These are phyloP conservation scores for Drosophila trichaetosa DNA, from an alignment of 2,888 invertebrate genomes.

Conservation along the genomic window DNA sequence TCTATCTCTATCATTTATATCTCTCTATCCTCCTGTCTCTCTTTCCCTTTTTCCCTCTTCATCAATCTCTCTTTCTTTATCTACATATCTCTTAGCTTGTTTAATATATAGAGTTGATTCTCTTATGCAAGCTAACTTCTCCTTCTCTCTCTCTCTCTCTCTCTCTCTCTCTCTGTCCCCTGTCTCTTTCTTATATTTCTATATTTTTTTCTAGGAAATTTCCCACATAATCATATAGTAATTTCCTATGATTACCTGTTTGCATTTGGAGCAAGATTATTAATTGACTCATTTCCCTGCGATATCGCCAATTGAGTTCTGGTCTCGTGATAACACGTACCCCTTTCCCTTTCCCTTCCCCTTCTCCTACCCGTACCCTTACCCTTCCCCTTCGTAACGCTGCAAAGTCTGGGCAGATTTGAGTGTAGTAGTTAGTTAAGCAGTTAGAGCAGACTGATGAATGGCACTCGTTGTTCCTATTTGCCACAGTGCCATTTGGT, in stretches of 20 bases:
- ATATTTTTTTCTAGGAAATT: too few species aligned
- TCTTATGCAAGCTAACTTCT: background rate
- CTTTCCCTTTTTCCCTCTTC: background rate
- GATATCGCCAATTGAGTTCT: conserved; percentile 47
- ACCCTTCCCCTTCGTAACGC: conserved; percentile 17
- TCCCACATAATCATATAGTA: background rate
- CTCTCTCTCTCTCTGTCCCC: rapidly evolving
- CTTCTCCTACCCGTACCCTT: background rate
- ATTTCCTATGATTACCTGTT: background rate
- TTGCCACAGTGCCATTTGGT: conserved; percentile 28
- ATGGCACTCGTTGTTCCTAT: conserved; percentile 61
- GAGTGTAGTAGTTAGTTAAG: conserved; percentile 42
- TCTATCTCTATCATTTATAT: background rate
- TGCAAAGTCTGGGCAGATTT: conserved; percentile 39
- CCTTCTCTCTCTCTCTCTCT: background rate
- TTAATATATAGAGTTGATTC: background rate
- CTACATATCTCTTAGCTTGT: background rate
- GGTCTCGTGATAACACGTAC: conserved; percentile 43
- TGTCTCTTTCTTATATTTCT: background rate
- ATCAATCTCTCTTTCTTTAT: background rate
- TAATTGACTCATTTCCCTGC: conserved; percentile 61
- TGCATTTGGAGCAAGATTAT: conserved; percentile 16
- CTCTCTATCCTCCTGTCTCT: background rate
- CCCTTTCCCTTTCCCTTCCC: background rate
- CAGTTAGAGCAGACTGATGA: conserved; percentile 54